A percentile compares a stretch with the other conserved stretches of the same genome.
phyloP scores from a whole-genome alignment of 2,797 vertebrate species.

The Malacoraja senta region DNA sequence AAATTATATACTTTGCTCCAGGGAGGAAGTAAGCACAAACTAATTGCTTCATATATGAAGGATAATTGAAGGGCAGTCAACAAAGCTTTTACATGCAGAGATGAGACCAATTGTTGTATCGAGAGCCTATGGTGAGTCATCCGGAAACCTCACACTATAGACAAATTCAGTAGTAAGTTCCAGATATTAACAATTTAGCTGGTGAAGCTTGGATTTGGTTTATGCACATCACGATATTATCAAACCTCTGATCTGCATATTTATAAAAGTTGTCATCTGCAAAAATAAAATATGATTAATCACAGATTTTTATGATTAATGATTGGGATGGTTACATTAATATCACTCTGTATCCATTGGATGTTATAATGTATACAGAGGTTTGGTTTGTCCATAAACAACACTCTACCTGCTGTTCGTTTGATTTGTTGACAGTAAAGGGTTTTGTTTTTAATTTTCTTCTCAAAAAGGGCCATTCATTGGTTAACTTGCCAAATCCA shows the following conservation, averaged over 20 bases:
- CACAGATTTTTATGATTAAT: not conserved
- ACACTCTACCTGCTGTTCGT: not conserved
- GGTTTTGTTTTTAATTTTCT: not conserved
- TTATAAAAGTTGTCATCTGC: not conserved
- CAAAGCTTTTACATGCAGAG: not conserved
- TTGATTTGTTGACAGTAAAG: not conserved
- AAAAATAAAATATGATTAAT: not conserved
- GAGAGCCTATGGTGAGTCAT: not conserved
- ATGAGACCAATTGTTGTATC: not conserved
- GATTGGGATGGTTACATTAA: not conserved
- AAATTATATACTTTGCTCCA: not conserved
- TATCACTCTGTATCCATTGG: not conserved
- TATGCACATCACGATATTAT: not conserved
- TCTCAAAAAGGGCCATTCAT: not conserved
- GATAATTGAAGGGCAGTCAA: not conserved
- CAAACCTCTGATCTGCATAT: not conserved
- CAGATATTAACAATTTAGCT: not conserved
- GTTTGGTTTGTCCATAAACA: constrained; percentile 5
- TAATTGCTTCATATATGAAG: not conserved
- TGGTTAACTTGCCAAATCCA: not conserved
- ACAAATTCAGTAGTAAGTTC: not conserved
- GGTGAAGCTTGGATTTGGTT: not conserved
- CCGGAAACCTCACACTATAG: not conserved
- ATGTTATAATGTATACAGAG: not conserved
- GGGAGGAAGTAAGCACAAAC: not conserved